Evolutionary conservation across 2,888 invertebrate genomes (phyloP).

Genomic region (Philhelius pedissequus): DNA sequence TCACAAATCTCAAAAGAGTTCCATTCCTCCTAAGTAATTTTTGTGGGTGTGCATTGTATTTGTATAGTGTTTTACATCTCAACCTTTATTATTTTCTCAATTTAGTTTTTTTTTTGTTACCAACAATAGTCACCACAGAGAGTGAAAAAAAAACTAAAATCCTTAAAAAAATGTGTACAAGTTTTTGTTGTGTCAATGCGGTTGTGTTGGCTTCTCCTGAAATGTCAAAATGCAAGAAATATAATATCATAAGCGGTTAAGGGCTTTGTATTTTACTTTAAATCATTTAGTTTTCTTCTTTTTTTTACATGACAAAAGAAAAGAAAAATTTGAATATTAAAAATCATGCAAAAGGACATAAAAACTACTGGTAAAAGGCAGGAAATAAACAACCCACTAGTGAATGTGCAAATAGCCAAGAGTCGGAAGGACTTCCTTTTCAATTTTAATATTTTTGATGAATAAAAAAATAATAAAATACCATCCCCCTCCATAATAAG

Average conservation of each 20-base stretch:
- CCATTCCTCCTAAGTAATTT: background rate
- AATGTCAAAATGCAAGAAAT: slow-evolving; percentile 39
- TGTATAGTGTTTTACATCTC: background rate
- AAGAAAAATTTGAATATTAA: background rate
- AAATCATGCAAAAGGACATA: slow-evolving; percentile 25
- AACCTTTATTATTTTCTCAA: background rate
- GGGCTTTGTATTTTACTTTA: slow-evolving; percentile 23
- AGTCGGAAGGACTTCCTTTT: slow-evolving; percentile 42
- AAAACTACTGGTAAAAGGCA: slow-evolving; percentile 5
- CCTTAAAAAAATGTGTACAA: slow-evolving; percentile 48
- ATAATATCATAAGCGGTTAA: slow-evolving; percentile 11
- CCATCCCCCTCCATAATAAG: background rate
- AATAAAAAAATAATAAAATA: slow-evolving; percentile 36
- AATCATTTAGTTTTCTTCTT: slow-evolving; percentile 14
- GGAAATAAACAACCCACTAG: slow-evolving; percentile 14
- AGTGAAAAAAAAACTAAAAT: background rate
- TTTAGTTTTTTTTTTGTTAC: background rate
- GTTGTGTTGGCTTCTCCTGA: background rate
- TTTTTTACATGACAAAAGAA: background rate
- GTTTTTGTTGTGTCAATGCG: slow-evolving; percentile 36
- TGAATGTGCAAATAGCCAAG: slow-evolving; percentile 48
- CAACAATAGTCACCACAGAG: background rate
- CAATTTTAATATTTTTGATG: slow-evolving; percentile 33
- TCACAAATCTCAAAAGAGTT: slow-evolving; percentile 26
- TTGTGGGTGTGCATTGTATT: background rate